Conservation (phyloP, 2,113 vertebrate species). For the Channa argus region DNA sequence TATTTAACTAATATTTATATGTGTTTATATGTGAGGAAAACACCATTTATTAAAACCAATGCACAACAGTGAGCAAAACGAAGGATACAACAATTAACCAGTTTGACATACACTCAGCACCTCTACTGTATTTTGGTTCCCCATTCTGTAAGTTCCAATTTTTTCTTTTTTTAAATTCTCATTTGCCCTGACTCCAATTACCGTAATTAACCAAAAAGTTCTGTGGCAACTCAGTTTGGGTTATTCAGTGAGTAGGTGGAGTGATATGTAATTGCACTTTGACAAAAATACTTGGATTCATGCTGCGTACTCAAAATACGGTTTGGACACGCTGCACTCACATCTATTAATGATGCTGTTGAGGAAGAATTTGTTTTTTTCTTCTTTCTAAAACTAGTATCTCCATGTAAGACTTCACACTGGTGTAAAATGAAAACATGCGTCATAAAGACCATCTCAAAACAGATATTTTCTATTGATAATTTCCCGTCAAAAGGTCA, state of each 20-base stretch:
- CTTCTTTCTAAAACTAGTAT: background rate
- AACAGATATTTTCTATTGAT: background rate
- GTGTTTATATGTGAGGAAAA: too few relatives aligned
- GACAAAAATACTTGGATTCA: conserved; percentile 25
- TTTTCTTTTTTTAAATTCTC: too few relatives aligned
- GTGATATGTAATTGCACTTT: conserved; percentile 6
- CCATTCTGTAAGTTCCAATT: too few relatives aligned
- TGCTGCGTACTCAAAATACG: background rate
- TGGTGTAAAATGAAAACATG: background rate
- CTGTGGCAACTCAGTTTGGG: background rate
- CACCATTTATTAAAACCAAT: too few relatives aligned
- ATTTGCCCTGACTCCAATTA: background rate
- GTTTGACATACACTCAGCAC: too few relatives aligned
- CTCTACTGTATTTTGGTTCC: too few relatives aligned
- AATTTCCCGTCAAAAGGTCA: background rate
- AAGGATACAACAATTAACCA: too few relatives aligned
- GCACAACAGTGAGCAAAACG: too few relatives aligned
- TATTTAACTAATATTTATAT: too few relatives aligned
- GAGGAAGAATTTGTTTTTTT: background rate
- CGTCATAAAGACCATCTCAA: background rate
- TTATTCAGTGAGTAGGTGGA: conserved; percentile 16
- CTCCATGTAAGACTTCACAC: background rate
- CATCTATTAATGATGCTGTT: background rate
- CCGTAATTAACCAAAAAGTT: conserved; percentile 1
- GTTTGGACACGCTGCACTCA: background rate